phyloP scores from a whole-genome alignment of 2,888 invertebrate species.

The Thelaira solivaga region DNA sequence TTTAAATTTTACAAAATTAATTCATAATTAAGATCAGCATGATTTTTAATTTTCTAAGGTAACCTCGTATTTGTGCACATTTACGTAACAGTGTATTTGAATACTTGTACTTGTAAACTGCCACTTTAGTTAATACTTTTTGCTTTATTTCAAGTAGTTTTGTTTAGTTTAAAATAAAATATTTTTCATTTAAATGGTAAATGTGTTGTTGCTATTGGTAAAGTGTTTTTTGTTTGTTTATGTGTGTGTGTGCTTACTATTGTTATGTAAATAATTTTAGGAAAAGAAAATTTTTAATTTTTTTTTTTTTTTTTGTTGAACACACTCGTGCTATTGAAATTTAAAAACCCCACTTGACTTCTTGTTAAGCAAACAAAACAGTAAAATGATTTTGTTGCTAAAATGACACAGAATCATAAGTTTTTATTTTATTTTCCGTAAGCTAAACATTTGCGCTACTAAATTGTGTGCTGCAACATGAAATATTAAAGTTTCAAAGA shows the following conservation, averaged over 20 bases:
- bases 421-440: no score
- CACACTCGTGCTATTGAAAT: neutral
- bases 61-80: conserved; percentile 1
- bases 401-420: neutral
- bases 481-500: no score
- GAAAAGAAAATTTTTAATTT: conserved; percentile 17
- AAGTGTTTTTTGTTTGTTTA: neutral
- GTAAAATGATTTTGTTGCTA: neutral
- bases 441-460: no score
- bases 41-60: neutral
- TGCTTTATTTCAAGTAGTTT: conserved; percentile 30
- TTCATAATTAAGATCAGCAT: no score
- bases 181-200: neutral
- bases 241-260: neutral
- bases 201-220: neutral
- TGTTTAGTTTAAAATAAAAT: conserved; percentile 24
- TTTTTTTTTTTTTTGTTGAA: neutral
- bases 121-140: conserved; percentile 49
- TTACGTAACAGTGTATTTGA: neutral
- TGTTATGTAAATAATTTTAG: conserved; percentile 50
- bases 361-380: conserved; percentile 1
- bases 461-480: no score
- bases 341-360: conserved; percentile 18
- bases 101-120: neutral
- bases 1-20: no score